Evolutionary conservation across 2,113 vertebrate species (phyloP), one percentile per base, ranked within the genome.

Genomic region (Alethe diademata): DNA sequence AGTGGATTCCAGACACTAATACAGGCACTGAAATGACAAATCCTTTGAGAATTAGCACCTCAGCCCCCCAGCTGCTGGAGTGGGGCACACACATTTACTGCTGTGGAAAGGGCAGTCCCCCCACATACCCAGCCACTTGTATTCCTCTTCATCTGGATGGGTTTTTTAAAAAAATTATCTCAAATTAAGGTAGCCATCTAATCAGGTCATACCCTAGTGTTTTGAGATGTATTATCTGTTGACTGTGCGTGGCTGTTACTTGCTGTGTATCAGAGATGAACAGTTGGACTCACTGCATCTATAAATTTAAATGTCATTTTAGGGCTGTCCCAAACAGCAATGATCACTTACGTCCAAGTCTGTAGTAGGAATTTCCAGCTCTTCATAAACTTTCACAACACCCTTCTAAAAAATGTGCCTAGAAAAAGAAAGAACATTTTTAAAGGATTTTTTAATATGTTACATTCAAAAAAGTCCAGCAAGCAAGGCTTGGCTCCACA

Each of bases 141-240:
- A 40, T 62, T 86, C 43, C 36, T 86, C 51, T 75, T 79, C 58
- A 28, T 25, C 33, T 58, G 47, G 58, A 26, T 0, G 1, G 3
- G 2, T 8, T 80, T 67, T 71, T 1, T 0, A 0, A 4, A 33
- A 40, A 20, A 20, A 2, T 15, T 43, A 24, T n/a, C 17, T 76
- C 33, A 53, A 56, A 58, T 31, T 70, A 64, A 65, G 19, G 24
- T 48, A 28, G 20, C 29, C 43, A 5, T 65, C 20, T 62, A 50
- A 40, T 33, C 53, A 23, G 24, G 20, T 56, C 42, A 69, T 58
- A 14, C 28, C 7, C 23, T 60, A 15, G 36, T 61, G 26, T 50
- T 84, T 45, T 48, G 54, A 72, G 28, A 60, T 78, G 8, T 3
- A 9, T 22, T 78, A 18, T 73, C 53, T 78, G 11, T 36, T 76